These are phyloP conservation scores for Phaetusa simplex DNA, from an alignment of 2,113 vertebrate genomes.

Conservation along the genomic window DNA sequence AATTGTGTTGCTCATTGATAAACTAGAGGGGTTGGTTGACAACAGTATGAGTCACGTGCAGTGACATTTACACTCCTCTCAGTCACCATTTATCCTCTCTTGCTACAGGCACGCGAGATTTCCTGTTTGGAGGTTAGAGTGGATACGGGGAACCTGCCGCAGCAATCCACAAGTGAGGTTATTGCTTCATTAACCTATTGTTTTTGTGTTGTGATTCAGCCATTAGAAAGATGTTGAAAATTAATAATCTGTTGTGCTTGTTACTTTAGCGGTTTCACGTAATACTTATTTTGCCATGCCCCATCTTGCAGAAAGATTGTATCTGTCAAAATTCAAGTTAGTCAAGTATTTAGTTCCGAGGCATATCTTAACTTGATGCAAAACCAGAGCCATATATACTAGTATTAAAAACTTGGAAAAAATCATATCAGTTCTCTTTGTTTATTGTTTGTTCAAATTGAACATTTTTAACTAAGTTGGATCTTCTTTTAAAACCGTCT, in stretches of 20 bases:
- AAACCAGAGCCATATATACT: neutral
- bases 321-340: neutral
- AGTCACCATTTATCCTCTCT: neutral
- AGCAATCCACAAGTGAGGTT: slow-evolving; percentile 67
- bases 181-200: slow-evolving; percentile 47
- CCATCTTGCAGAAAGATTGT: neutral
- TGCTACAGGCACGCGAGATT: slow-evolving; percentile 72
- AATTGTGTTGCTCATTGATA: neutral
- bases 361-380: neutral
- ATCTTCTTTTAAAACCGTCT: neutral
- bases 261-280: neutral
- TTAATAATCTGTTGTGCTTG: neutral
- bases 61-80: neutral
- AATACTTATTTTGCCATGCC: neutral
- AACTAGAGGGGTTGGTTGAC: neutral
- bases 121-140: slow-evolving; percentile 74
- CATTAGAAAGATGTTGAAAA: neutral
- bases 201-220: neutral
- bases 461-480: neutral
- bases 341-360: neutral
- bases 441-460: neutral
- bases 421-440: neutral
- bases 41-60: neutral
- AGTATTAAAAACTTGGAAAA: neutral
- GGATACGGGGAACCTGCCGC: slow-evolving; percentile 51